Base-by-base conservation (phyloP, 2,113 vertebrate genomes). In the Silurus asotus region DNA sequence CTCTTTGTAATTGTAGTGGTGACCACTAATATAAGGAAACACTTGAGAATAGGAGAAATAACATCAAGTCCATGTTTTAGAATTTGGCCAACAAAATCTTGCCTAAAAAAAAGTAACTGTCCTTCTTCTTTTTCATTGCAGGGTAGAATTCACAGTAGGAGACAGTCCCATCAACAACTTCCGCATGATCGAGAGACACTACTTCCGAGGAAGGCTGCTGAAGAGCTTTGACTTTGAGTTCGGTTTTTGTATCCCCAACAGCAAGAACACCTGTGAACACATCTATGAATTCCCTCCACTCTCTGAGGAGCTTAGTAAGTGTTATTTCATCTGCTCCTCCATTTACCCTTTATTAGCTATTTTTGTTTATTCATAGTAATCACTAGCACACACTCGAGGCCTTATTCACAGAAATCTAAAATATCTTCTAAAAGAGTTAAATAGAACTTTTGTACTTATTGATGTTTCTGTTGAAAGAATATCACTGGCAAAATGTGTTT, bases 141-240 rank as follows among this genome's bases (percentile, higher is more conserved):
- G 98, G 89, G 98, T 99, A 92, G 98, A 99, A 93, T 99, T 99
- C 93, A 98, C 97, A 0, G 97, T 99, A 55, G 97, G 98, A 28
- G 97, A 99, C 89, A 96, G 96, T 82, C 97, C 98, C 81, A 98
- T 99, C 83, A 97, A 97, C 92, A 98, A 98, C 93, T 99, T 99
- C 93, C 97, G 98, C 61, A 99, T 99, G 98, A 99, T 99, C 0
- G 98, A 99, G 95, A 96, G 97, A 92, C 98, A 99, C 92, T 99
- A 99, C 88, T 99, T 99, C 93, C 96, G 96, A 0, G 96, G 98
- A 83, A 96, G 96, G 80, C 92, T 99, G 81, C 96, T 99, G 45
- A 99, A 99, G 93, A 99, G 97, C 90, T 99, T 99, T 49, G 98
- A 99, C 90, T 99, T 99, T 78, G 97, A 99, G 88, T 99, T 99